phyloP scores from a whole-genome alignment of 2,797 vertebrate genomes.

The Microctenopoma stevenorrisi region DNA sequence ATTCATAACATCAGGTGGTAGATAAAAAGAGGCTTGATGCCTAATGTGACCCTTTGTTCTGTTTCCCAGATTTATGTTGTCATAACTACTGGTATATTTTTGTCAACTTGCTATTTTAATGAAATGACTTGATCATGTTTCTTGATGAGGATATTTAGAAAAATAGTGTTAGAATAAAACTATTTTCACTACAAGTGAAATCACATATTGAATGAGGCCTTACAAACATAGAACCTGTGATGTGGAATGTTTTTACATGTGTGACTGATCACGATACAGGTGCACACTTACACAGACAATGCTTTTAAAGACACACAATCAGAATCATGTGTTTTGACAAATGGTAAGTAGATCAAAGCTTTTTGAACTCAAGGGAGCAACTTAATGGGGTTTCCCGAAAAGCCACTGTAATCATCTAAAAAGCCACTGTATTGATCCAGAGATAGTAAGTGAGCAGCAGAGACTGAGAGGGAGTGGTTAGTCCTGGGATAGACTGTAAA shows the following conservation, averaged over 20 bases:
- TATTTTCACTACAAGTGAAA: neutral
- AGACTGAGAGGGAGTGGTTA: constrained; percentile 10
- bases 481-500: neutral
- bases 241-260: neutral
- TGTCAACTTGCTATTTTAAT: neutral
- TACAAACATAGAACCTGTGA: neutral
- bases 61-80: neutral
- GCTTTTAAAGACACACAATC: neutral
- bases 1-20: neutral
- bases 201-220: neutral
- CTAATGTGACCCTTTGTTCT: neutral
- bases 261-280: neutral
- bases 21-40: neutral
- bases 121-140: no score
- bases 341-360: neutral
- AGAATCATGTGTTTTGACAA: constrained; percentile 7
- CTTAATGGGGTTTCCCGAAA: constrained; percentile 20
- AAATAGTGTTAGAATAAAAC: neutral
- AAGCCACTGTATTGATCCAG: constrained; percentile 51
- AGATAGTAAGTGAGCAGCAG: constrained; percentile 1
- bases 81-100: neutral
- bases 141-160: neutral
- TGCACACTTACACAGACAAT: neutral
- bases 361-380: constrained; percentile 3
- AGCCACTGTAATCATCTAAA: constrained; percentile 44